Base-by-base conservation (phyloP, 2,797 vertebrate species). In the Sebastes melanostomus region DNA sequence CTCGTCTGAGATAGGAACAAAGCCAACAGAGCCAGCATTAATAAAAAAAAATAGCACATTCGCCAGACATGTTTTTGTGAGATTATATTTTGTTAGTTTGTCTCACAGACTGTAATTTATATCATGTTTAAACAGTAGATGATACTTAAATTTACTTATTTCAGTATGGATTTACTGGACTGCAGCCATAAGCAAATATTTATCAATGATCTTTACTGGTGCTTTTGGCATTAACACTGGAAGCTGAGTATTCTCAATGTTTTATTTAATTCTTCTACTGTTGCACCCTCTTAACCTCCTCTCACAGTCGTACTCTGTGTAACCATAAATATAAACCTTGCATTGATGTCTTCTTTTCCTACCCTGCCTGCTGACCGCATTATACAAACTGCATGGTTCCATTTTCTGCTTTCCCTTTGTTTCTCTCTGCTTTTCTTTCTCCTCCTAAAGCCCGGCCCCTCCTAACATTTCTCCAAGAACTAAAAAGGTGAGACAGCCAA, bases 371-470 rank as follows among this genome's bases (percentile, higher is more conserved):
- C 62, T 85, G 67, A 84, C 67, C 32, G 14, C 69, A 56, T 81
- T 80, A 80, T 84, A 83, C 70, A 77, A 91, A 81, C 81, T 88
- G 91, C 92, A 91, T 90, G 86, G 32, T 81, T 89, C 88, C 80
- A 50, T 88, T 91, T 90, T 92, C 84, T 92, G n/a, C 83, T 90
- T 78, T 81, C 25, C 75, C 78, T 94, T 89, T 90, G 81, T 88
- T 91, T 88, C 63, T 85, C 80, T 91, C 77, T 94, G 92, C 88
- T 92, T 89, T 89, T 89, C 62, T 79, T 66, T 90, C 86, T 88
- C 86, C 89, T 84, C 74, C 77, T 93, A 93, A 97, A 97, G 96
- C 94, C 90, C 74, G 90, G 91, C 95, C 78, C 91, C 86, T 90
- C 85, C 89, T 96, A 95, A 95, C 91, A 93, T 92, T 89, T 94